Conservation (phyloP, 92 coral and sea anemone genomes). For the Zoanthus sansibaricus region DNA sequence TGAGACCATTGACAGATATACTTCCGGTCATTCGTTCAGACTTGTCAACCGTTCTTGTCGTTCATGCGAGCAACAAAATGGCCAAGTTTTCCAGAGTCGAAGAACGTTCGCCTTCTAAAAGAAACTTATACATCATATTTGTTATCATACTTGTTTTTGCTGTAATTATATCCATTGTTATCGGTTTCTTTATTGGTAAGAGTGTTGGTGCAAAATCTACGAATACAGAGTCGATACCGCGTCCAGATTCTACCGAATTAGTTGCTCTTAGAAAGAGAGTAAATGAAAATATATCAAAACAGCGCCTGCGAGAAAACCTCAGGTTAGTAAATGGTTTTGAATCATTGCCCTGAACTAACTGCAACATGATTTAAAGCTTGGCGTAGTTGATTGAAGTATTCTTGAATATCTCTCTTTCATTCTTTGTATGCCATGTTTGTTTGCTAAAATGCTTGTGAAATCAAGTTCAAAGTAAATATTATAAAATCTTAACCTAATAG, state of each 20-base stretch:
- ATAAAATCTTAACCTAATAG: no score
- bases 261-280: conserved; percentile 56
- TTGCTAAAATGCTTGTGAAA: no score
- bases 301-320: conserved; percentile 59
- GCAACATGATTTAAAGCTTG: no score
- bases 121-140: neutral
- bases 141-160: conserved; percentile 21
- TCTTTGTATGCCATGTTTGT: no score
- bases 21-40: no score
- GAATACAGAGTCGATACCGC: neutral
- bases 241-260: conserved; percentile 33
- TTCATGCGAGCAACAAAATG: neutral
- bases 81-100: conserved; percentile 1
- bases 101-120: neutral
- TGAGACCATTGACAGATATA: no score
- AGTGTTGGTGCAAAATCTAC: conserved; percentile 23
- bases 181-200: conserved; percentile 76
- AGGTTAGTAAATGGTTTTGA: conserved; percentile 52
- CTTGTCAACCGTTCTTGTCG: no score
- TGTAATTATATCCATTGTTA: conserved; percentile 50
- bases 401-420: neutral
- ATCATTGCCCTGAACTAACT: neutral
- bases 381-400: neutral
- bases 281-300: conserved; percentile 65
- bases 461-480: no score